phyloP scores from a whole-genome alignment of 2,113 vertebrate genomes.

The Percina caprodes region DNA sequence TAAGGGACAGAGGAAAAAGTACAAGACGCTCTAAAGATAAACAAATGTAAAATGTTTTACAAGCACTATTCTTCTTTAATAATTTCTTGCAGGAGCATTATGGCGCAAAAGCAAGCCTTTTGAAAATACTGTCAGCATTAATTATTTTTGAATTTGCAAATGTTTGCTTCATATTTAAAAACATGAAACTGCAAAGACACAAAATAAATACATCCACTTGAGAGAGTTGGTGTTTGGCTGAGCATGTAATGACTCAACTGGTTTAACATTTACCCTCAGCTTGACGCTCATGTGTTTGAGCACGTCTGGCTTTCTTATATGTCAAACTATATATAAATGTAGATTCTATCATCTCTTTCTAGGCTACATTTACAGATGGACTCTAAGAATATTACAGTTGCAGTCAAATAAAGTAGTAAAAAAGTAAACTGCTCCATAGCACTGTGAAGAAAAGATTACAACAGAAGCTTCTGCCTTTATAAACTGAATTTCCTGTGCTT shows the following conservation, averaged over 20 bases:
- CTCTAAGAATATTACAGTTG: constrained; percentile 50
- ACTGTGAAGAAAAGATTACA: constrained; percentile 20
- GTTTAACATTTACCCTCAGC: constrained; percentile 2
- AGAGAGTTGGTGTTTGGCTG: neutral
- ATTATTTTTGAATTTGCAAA: constrained; percentile 22
- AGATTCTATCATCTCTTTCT: neutral
- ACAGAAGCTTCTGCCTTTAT: constrained; percentile 38
- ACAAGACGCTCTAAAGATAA: too few relatives aligned
- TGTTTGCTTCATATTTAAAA: constrained; percentile 19
- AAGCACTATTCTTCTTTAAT: constrained; percentile 1
- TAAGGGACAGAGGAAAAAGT: too few relatives aligned
- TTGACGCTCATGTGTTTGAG: constrained; percentile 1
- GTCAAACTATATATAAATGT: constrained; percentile 8
- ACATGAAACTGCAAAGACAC: neutral
- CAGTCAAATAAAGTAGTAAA: constrained; percentile 42
- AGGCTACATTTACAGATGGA: constrained; percentile 35
- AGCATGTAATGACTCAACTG: neutral
- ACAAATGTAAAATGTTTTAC: neutral
- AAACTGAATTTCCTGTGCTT: constrained; percentile 51
- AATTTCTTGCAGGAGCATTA: constrained; percentile 1
- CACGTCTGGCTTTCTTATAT: constrained; percentile 8
- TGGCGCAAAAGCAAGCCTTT: constrained; percentile 7
- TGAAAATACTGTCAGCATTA: constrained; percentile 25
- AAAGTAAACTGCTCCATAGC: constrained; percentile 30
- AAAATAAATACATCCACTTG: neutral